Percentiles rank a stretch among this genome's conserved stretches.
Conservation (phyloP, 1,140 invertebrate species). For the Drosophila rufa region DNA sequence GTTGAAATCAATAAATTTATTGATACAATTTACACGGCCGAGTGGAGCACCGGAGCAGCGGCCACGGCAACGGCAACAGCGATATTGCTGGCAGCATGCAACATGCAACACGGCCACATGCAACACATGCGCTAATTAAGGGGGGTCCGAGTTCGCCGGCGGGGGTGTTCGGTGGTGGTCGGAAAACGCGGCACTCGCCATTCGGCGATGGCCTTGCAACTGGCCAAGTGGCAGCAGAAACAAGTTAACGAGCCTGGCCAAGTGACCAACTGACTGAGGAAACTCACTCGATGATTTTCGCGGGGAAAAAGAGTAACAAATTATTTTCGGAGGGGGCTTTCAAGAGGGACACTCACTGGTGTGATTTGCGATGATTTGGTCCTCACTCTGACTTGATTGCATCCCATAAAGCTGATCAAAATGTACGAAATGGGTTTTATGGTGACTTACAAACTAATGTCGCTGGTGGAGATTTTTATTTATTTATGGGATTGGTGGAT, state of each 20-base stretch:
- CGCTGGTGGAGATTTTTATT: neutral
- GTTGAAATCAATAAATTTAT: slow-evolving; percentile 84
- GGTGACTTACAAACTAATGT: slow-evolving; percentile 2
- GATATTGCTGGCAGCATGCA: slow-evolving; percentile 47
- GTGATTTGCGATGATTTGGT: slow-evolving; percentile 46
- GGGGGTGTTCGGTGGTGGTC: slow-evolving; percentile 23
- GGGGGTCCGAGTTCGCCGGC: slow-evolving; percentile 31
- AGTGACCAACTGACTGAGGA: slow-evolving; percentile 53
- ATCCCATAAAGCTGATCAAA: slow-evolving; percentile 12
- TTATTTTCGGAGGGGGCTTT: slow-evolving; percentile 5
- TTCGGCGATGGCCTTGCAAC: slow-evolving; percentile 47
- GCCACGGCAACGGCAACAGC: slow-evolving; percentile 15
- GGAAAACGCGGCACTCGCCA: slow-evolving; percentile 34
- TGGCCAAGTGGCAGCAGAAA: slow-evolving; percentile 34
- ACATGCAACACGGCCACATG: slow-evolving; percentile 56
- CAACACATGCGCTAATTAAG: slow-evolving; percentile 73
- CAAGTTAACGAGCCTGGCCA: slow-evolving; percentile 54
- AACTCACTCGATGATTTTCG: slow-evolving; percentile 19
- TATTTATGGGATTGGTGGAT: neutral
- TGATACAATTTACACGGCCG: slow-evolving; percentile 76
- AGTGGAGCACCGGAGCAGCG: slow-evolving; percentile 32
- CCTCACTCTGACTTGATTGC: slow-evolving; percentile 23
- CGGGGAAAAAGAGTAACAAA: slow-evolving; percentile 13
- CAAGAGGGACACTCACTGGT: slow-evolving; percentile 12
- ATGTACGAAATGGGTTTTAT: slow-evolving; percentile 5